Evolutionary conservation across 2,113 vertebrate species (phyloP).

Genomic region (Pomatorhinus ruficollis): DNA sequence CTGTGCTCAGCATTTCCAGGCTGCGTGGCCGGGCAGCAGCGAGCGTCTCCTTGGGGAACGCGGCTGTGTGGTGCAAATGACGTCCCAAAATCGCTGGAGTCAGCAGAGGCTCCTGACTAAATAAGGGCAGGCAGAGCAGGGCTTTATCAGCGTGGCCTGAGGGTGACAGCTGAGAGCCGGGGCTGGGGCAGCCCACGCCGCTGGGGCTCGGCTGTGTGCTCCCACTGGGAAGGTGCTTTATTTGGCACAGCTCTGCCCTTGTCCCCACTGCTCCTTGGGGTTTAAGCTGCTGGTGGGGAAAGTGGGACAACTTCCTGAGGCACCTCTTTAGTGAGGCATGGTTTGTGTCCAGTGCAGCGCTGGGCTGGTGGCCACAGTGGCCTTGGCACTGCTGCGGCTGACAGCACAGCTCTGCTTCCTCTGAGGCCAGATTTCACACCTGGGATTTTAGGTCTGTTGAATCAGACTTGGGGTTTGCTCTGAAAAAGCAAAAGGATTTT

Average conservation of each 20-base stretch:
- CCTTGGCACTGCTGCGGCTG: accelerated
- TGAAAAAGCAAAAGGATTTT: neutral
- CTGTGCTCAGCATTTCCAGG: conserved; percentile 59
- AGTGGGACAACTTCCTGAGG: neutral
- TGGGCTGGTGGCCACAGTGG: neutral
- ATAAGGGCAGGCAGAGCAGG: conserved; percentile 84
- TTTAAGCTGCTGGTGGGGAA: neutral
- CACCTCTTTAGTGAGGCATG: neutral
- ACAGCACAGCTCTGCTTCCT: neutral
- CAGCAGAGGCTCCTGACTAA: conserved; percentile 86
- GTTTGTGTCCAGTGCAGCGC: neutral
- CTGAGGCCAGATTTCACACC: neutral
- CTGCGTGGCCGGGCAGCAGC: conserved; percentile 32
- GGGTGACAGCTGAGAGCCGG: conserved; percentile 80
- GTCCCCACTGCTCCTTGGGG: neutral
- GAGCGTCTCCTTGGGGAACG: conserved; percentile 53
- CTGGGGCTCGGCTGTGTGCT: neutral
- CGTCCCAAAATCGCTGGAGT: conserved; percentile 74
- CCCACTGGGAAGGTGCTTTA: neutral
- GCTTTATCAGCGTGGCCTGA: conserved; percentile 78
- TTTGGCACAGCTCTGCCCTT: neutral
- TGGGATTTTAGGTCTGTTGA: neutral
- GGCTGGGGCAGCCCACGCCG: neutral
- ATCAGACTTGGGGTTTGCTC: neutral
- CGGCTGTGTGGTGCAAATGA: conserved; percentile 81